These are phyloP conservation scores for Watersipora subatra DNA, from an alignment of 1,140 invertebrate genomes.

Conservation along the genomic window DNA sequence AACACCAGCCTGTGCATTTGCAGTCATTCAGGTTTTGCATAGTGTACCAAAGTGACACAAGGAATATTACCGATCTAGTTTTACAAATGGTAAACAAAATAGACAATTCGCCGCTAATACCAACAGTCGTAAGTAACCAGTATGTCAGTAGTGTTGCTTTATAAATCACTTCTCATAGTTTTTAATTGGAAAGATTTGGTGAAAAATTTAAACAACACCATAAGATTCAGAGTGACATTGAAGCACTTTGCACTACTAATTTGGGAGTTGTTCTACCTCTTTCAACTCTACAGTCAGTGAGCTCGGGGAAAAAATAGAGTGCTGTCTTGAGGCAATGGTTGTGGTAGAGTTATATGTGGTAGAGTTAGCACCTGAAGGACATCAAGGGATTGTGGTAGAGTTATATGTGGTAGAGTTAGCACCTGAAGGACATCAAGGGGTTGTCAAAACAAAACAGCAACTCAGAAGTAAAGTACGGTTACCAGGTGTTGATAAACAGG, in stretches of 20 bases:
- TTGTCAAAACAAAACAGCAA: constrained; percentile 19
- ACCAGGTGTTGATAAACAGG: constrained; percentile 21
- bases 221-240: no score
- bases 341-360: neutral
- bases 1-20: no score
- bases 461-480: constrained; percentile 34
- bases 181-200: neutral
- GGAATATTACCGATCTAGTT: neutral
- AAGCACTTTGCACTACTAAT: neutral
- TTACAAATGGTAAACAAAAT: neutral
- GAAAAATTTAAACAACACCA: no score
- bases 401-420: no score
- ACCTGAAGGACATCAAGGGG: constrained; percentile 15
- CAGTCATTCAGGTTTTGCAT: neutral
- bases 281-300: neutral
- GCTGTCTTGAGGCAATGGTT: neutral
- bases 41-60: neutral
- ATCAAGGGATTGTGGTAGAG: constrained; percentile 22
- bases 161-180: neutral
- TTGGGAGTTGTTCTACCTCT: neutral
- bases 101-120: neutral
- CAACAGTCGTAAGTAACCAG: neutral
- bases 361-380: constrained; percentile 2
- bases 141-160: neutral
- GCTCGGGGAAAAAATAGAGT: neutral